Conservation (phyloP, 2,113 vertebrate genomes). For the Misgurnus anguillicaudatus region DNA sequence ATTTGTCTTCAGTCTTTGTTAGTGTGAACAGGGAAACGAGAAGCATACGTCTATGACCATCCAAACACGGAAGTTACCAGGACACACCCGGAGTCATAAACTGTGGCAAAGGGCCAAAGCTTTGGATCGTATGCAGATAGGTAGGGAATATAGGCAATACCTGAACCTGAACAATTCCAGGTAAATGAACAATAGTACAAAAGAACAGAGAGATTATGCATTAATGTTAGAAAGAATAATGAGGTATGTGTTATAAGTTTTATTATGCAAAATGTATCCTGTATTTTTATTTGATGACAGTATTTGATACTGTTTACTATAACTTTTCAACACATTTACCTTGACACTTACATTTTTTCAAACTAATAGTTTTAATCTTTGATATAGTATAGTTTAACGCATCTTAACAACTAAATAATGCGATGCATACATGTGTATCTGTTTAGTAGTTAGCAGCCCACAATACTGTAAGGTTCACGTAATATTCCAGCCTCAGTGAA, state of each 20-base stretch:
- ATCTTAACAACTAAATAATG: no score
- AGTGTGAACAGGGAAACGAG: conserved; percentile 1
- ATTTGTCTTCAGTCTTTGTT: conserved; percentile 3
- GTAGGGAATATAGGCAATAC: conserved; percentile 4
- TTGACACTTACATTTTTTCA: no score
- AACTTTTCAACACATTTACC: no score
- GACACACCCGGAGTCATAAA: conserved; percentile 46
- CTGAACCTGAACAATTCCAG: not conserved
- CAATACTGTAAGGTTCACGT: not conserved
- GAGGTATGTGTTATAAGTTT: not conserved
- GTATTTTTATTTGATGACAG: not conserved
- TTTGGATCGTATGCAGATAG: conserved; percentile 14
- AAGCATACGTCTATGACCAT: conserved; percentile 11
- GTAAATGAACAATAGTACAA: conserved; percentile 29
- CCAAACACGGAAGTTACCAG: conserved; percentile 37
- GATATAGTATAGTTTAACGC: no score
- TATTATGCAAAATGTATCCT: not conserved
- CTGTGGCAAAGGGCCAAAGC: conserved; percentile 28
- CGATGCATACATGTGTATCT: no score
- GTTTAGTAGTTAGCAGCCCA: not conserved
- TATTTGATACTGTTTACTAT: not conserved
- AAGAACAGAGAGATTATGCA: not conserved
- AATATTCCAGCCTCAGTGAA: not conserved
- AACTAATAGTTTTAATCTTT: no score
- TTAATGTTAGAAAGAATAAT: not conserved